Conservation (phyloP, 2,113 vertebrate genomes). For the Carettochelys insculpta region DNA sequence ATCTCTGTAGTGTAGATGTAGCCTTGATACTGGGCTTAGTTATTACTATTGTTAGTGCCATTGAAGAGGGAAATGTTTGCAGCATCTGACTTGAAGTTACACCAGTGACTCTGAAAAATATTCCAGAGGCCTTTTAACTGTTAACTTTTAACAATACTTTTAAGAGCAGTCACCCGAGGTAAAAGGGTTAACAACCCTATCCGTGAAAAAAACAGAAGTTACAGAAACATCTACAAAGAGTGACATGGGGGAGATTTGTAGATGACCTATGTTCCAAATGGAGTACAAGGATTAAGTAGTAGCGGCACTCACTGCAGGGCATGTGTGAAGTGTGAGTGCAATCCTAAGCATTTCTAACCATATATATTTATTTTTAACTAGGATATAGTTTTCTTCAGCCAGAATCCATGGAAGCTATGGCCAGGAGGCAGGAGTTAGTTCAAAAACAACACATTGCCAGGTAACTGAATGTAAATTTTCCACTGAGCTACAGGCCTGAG, state of each 20-base stretch:
- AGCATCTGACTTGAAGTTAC: not conserved
- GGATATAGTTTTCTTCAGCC: constrained; percentile 89
- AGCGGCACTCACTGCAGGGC: not conserved
- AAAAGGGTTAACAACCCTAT: too few relatives aligned
- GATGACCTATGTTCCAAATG: too few relatives aligned
- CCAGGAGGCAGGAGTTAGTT: constrained; percentile 91
- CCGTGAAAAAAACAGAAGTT: too few relatives aligned
- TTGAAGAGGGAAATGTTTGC: not conserved
- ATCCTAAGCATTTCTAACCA: not conserved
- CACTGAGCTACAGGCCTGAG: not conserved
- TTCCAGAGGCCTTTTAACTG: not conserved
- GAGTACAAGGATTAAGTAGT: too few relatives aligned
- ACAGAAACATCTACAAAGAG: too few relatives aligned
- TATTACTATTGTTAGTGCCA: not conserved
- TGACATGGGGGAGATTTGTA: too few relatives aligned
- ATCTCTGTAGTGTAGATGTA: too few relatives aligned
- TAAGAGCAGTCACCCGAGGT: not conserved
- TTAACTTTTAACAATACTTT: not conserved
- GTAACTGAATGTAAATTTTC: constrained; percentile 70
- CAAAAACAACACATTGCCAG: constrained; percentile 94
- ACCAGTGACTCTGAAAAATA: not conserved
- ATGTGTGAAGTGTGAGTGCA: not conserved
- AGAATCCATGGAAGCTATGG: constrained; percentile 89
- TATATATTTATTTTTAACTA: constrained; percentile 30
- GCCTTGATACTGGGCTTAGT: not conserved